Base-by-base conservation (phyloP, 2,888 invertebrate species). In the Diloba caeruleocephala region DNA sequence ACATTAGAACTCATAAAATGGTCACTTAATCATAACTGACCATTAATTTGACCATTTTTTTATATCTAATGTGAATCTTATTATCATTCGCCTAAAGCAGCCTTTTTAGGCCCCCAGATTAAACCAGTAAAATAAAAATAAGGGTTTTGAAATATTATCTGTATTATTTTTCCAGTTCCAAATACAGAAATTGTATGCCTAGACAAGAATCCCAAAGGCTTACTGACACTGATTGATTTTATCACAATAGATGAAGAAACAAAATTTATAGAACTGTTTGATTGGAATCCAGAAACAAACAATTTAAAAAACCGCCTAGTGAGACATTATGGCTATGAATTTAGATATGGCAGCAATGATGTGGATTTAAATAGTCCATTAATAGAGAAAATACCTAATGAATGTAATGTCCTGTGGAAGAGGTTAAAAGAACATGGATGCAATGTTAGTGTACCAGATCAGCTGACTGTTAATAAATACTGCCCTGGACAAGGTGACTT, bases 251-350 rank as follows among this genome's bases (percentile, higher is more conserved):
- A 94, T 6, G 96, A 98, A 87, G 98, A 98, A 81, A 56, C 81
- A 1, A 19, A 58, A 4, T 89, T 98, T 1, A 70, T 97, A 6
- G 68, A 92, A 19, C 85, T 94, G 19, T 94, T 97, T 73, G 82
- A 95, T 61, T 95, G 94, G 92, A 78, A 84, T 2, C 74, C 83
- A 26, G 72, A 87, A 5, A 69, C 79, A 2, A 81, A 71, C 8
- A 84, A 76, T 25, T 86, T 98, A 64, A 98, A 98, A 82, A 96
- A 98, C 79, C 93, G 99, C 26, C 94, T 95, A 89, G 99, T 98
- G 0, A 96, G 95, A 81, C 99, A 99, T 90, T 99, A 95, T 90
- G 99, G 99, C 0, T 99, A 96, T 86, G 97, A 98, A 82, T 99
- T 99, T 85, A 92, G 96, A 58, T 99, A 99, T 87, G 96, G 96